phyloP scores from a whole-genome alignment of 1,140 invertebrate species.

The Drosophila sp. region DNA sequence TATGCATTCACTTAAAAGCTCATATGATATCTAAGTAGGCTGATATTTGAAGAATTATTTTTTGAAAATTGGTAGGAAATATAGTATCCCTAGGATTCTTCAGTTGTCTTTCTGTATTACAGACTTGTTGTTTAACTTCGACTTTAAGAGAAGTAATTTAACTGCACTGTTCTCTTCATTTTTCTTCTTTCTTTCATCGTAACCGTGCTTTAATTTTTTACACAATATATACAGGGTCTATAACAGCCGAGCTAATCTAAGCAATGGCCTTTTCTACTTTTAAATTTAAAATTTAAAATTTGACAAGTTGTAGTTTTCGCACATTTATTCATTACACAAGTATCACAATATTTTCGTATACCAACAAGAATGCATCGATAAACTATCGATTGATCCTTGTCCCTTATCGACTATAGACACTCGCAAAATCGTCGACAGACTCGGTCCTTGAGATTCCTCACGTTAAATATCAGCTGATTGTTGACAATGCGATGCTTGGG shows the following conservation, averaged over 20 bases:
- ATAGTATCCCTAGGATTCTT: no score
- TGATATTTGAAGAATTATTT: background rate
- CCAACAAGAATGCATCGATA: background rate
- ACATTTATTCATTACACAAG: background rate
- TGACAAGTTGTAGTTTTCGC: background rate
- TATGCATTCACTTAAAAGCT: background rate
- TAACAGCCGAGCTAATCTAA: no score
- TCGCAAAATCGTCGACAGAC: slow-evolving; percentile 13
- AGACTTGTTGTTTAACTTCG: no score
- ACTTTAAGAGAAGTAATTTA: no score
- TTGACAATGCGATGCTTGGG: slow-evolving; percentile 12
- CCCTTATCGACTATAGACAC: slow-evolving; percentile 5
- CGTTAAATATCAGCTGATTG: slow-evolving; percentile 12
- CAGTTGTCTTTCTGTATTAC: no score
- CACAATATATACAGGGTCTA: no score
- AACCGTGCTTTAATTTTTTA: no score
- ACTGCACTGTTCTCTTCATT: no score
- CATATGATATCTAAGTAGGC: background rate
- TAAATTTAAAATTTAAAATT: background rate
- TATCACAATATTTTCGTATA: background rate
- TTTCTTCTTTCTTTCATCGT: no score
- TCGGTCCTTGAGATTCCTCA: slow-evolving; percentile 11
- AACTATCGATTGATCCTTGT: background rate
- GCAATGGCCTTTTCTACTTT: no score
- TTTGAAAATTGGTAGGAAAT: no score